These are phyloP conservation scores for Lordiphosa clarofinis DNA, from an alignment of 1,140 invertebrate genomes.

Conservation along the genomic window DNA sequence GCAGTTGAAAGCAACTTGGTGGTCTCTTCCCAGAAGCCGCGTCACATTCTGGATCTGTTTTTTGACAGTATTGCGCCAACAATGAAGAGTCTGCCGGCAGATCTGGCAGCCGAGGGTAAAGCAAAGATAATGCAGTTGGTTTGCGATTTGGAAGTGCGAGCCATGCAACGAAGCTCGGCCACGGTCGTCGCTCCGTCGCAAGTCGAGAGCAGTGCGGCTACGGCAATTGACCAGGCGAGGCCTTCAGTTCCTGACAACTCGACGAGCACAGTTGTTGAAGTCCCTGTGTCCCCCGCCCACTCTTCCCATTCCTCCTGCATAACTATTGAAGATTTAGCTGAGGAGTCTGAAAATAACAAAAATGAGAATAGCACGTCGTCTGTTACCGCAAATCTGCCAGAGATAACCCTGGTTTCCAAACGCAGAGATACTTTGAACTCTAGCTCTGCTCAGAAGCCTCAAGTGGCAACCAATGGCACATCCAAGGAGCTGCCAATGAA, in stretches of 20 bases:
- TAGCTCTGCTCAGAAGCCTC: background rate
- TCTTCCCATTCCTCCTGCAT: no score
- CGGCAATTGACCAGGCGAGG: background rate
- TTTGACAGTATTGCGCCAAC: slow-evolving; percentile 68
- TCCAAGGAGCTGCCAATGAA: slow-evolving; percentile 13
- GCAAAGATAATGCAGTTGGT: slow-evolving; percentile 70
- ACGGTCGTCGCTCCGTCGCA: background rate
- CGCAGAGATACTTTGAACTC: background rate
- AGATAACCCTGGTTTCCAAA: background rate
- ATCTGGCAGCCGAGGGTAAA: slow-evolving; percentile 68
- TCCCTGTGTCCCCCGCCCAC: no score
- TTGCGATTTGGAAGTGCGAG: slow-evolving; percentile 55
- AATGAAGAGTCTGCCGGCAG: slow-evolving; percentile 56
- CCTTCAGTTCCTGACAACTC: no score
- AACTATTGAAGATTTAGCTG: background rate
- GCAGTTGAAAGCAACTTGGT: no score
- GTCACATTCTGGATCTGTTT: slow-evolving; percentile 60
- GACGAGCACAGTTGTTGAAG: no score
- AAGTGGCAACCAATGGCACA: slow-evolving; percentile 2
- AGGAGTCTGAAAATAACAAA: background rate
- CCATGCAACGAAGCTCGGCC: slow-evolving; percentile 30
- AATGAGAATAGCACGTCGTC: background rate
- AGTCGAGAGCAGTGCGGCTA: background rate
- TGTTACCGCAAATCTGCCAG: background rate
- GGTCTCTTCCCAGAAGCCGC: slow-evolving; percentile 1